Evolutionary conservation across 2,113 vertebrate genomes (phyloP), one percentile per base, ranked within the genome.

Genomic region (Thomomys bottae): DNA sequence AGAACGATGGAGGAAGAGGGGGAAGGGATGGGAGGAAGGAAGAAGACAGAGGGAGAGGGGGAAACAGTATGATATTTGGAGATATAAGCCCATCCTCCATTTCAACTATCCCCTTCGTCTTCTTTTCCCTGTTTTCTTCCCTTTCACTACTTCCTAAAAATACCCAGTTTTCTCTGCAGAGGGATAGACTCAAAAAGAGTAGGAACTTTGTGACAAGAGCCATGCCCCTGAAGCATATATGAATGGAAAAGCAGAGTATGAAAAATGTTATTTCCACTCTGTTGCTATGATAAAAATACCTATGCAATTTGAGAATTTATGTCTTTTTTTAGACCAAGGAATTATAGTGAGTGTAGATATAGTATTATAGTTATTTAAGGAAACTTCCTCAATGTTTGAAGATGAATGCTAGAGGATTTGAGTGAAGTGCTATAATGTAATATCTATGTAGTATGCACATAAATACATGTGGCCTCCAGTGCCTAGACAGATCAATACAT

Each of bases 121-220:
- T 8, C 10, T 45, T 64, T 86, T 2, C 18, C 42, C n/a, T 20
- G 5, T 18, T 67, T 26, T 80, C 30, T 9, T 81, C 34, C 36
- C 8, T 81, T 73, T 36, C 14, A 30, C 36, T 59, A 11, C 3
- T 34, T 61, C 54, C 77, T 6, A 40, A 77, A 67, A 8, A 15
- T 87, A 87, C 61, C 54, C 34, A 82, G 36, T 30, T 84, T 92
- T 90, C 68, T 83, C 45, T 80, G 8, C 23, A 84, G 70, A 1
- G 23, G 42, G 32, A 80, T 54, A 89, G 42, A 87, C 59, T 42
- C 73, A 63, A 92, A 45, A 88, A 11, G 3, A 72, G 93, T 15
- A 61, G 38, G 36, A 87, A 82, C 28, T 75, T 71, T 45, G n/a
- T 73, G 70, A n/a, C 78, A 76, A 76, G 42, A 70, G 78, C 28